These are phyloP conservation scores for Ganaspis brasiliensis DNA, from an alignment of 2,888 invertebrate genomes.

Conservation along the genomic window DNA sequence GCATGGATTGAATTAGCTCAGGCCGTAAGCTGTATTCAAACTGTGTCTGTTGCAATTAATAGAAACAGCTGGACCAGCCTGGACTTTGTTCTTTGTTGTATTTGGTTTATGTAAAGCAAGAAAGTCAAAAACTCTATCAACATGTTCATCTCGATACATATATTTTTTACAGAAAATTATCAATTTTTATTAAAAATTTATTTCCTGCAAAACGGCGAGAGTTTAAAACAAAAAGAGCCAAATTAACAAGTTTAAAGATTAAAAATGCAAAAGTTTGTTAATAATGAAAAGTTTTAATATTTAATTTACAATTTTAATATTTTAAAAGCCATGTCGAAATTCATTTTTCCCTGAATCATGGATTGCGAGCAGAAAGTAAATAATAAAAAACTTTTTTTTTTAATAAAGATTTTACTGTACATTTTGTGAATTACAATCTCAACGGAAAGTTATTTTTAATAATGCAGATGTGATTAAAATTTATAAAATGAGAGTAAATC, in stretches of 20 bases:
- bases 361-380: not conserved
- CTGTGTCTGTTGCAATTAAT: slow-evolving; percentile 39
- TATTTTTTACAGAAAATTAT: too few relatives aligned
- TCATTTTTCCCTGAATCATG: not conserved
- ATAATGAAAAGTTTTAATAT: too few relatives aligned
- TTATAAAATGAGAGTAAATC: not conserved
- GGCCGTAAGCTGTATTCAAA: slow-evolving; percentile 36
- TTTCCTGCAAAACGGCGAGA: too few relatives aligned
- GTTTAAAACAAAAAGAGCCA: too few relatives aligned
- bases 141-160: too few relatives aligned
- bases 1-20: slow-evolving; percentile 32
- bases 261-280: too few relatives aligned
- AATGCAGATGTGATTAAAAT: not conserved
- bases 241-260: too few relatives aligned
- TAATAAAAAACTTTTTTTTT: not conserved
- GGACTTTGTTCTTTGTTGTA: slow-evolving; percentile 34
- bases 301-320: too few relatives aligned
- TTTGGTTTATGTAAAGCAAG: slow-evolving; percentile 15
- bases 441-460: not conserved
- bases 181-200: too few relatives aligned
- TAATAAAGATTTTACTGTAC: too few relatives aligned
- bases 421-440: not conserved
- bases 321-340: too few relatives aligned
- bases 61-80: slow-evolving; percentile 37
- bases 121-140: not conserved